Percentiles rank a stretch among this genome's conserved stretches.
These are phyloP conservation scores for Baronia brevicornis DNA, from an alignment of 2,888 invertebrate genomes.

Conservation along the genomic window DNA sequence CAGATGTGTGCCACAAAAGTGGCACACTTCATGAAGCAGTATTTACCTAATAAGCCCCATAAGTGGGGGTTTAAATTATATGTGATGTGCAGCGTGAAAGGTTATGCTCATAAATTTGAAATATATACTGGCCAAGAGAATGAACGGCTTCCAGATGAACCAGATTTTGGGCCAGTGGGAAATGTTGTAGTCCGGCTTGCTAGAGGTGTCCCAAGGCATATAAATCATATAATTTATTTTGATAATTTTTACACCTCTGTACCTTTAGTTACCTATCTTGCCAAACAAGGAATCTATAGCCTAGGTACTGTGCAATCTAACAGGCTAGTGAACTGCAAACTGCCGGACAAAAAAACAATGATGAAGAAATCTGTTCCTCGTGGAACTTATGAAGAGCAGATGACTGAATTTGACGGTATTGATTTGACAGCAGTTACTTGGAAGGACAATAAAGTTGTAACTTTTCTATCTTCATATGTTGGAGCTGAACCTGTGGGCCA, in stretches of 20 bases:
- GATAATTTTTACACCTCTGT: constrained; percentile 31
- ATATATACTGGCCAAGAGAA: constrained; percentile 35
- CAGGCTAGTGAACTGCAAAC: constrained; percentile 30
- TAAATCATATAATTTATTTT: constrained; percentile 29
- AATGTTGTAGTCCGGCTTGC: constrained; percentile 27
- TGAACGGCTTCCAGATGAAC: constrained; percentile 25
- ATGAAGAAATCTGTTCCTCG: constrained; percentile 36
- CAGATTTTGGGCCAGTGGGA: constrained; percentile 19
- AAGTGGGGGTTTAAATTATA: constrained; percentile 32
- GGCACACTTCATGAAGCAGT: constrained; percentile 24
- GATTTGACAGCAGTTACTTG: constrained; percentile 33
- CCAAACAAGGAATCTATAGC: constrained; percentile 29
- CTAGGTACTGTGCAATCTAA: constrained; percentile 34
- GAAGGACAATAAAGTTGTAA: constrained; percentile 38
- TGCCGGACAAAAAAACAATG: constrained; percentile 31
- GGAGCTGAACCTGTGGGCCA: constrained; percentile 31
- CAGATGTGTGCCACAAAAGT: constrained; percentile 31
- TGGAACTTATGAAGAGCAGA: constrained; percentile 35
- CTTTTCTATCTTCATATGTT: constrained; percentile 27
- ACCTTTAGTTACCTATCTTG: constrained; percentile 26
- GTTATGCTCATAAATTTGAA: constrained; percentile 26
- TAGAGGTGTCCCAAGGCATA: constrained; percentile 26
- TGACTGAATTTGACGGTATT: constrained; percentile 30
- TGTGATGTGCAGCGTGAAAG: constrained; percentile 23
- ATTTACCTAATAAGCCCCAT: constrained; percentile 27